A percentile compares a stretch with the other conserved stretches of the same genome.
phyloP scores from a whole-genome alignment of 2,888 invertebrate species.

The Melanophora roralis region DNA sequence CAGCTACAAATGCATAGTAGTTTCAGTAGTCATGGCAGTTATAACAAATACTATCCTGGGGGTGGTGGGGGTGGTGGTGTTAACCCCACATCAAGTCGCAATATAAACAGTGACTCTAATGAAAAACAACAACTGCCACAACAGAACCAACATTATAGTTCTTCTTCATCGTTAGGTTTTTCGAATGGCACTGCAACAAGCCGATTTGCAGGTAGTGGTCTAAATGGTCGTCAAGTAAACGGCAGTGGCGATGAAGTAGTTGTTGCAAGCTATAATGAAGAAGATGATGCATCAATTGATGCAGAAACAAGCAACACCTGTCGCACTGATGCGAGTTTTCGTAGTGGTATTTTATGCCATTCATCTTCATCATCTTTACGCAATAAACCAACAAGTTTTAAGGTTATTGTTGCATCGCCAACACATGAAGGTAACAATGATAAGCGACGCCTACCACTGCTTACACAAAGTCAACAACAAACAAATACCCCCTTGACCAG shows the following conservation, averaged over 20 bases:
- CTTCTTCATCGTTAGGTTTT: slow-evolving; percentile 58
- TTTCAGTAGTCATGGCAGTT: slow-evolving; percentile 64
- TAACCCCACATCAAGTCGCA: slow-evolving; percentile 70
- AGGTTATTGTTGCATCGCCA: slow-evolving; percentile 66
- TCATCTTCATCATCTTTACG: slow-evolving; percentile 67
- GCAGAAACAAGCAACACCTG: slow-evolving; percentile 56
- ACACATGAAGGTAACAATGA: slow-evolving; percentile 53
- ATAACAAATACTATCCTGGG: slow-evolving; percentile 67
- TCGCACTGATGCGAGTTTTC: slow-evolving; percentile 67
- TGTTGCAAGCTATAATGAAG: slow-evolving; percentile 1
- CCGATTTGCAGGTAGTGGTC: slow-evolving; percentile 4
- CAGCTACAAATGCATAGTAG: slow-evolving; percentile 72
- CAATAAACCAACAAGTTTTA: slow-evolving; percentile 65
- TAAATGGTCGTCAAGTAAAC: slow-evolving; percentile 3
- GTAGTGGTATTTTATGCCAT: slow-evolving; percentile 69
- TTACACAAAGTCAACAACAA: slow-evolving; percentile 46
- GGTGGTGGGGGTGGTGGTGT: slow-evolving; percentile 46
- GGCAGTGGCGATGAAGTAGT: slow-evolving; percentile 25
- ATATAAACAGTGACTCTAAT: slow-evolving; percentile 66
- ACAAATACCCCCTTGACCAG: slow-evolving; percentile 4
- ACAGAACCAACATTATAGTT: slow-evolving; percentile 52
- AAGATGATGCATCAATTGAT: slow-evolving; percentile 8
- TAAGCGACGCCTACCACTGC: slow-evolving; percentile 52
- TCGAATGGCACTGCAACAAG: slow-evolving; percentile 59
- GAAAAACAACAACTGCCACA: slow-evolving; percentile 59